phyloP scores from a whole-genome alignment of 53 echinoderm and acorn worm genomes.

The Patiria pectinifera region DNA sequence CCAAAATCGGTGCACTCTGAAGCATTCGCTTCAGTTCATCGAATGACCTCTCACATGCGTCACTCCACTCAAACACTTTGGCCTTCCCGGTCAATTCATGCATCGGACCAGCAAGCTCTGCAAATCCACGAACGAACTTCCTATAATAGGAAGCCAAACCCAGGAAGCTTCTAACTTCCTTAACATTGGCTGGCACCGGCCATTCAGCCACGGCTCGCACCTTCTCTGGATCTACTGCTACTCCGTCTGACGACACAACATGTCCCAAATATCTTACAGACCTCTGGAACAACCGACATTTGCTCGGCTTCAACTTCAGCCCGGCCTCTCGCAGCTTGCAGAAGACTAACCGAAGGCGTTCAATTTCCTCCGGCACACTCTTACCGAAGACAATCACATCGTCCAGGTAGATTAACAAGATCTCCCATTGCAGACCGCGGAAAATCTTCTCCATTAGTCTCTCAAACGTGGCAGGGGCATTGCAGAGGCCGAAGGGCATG shows the following conservation, averaged over 20 bases:
- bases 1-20: slow-evolving; percentile 11
- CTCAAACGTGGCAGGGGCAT: slow-evolving; percentile 12
- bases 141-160: slow-evolving; percentile 62
- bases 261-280: no score
- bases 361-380: slow-evolving; percentile 15
- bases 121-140: slow-evolving; percentile 47
- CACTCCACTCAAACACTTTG: neutral
- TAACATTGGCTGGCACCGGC: slow-evolving; percentile 32
- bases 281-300: no score
- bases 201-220: slow-evolving; percentile 47
- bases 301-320: slow-evolving; percentile 27
- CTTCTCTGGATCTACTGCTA: no score
- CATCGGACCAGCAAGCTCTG: slow-evolving; percentile 54
- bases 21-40: neutral
- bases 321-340: slow-evolving; percentile 12
- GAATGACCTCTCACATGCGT: neutral
- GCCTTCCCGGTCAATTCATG: slow-evolving; percentile 42
- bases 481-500: slow-evolving; percentile 25
- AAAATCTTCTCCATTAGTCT: slow-evolving; percentile 56
- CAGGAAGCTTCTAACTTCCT: slow-evolving; percentile 60
- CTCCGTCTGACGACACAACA: no score
- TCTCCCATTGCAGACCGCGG: slow-evolving; percentile 48
- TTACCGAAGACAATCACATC: slow-evolving; percentile 36
- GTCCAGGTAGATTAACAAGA: slow-evolving; percentile 54
- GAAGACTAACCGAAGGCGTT: slow-evolving; percentile 5